Evolutionary conservation across 1,140 invertebrate genomes (phyloP).

Genomic region (Tetramorium parvispinum): DNA sequence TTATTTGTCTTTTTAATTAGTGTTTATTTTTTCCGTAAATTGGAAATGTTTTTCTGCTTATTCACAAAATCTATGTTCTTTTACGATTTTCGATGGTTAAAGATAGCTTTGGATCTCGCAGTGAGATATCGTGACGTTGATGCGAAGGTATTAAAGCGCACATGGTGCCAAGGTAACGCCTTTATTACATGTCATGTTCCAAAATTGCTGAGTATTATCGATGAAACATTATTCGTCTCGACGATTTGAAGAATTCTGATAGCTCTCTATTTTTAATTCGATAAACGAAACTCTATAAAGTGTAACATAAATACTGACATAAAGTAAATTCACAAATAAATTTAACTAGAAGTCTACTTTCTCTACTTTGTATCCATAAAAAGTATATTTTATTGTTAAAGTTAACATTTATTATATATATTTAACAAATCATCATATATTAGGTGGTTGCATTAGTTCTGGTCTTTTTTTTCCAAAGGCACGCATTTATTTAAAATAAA

Average conservation of each 20-base stretch:
- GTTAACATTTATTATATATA: slow-evolving; percentile 9
- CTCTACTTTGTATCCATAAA: slow-evolving; percentile 7
- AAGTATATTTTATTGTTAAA: slow-evolving; percentile 12
- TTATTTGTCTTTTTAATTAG: slow-evolving; percentile 35
- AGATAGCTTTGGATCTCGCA: neutral
- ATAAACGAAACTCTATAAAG: neutral
- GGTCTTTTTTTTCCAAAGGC: no score
- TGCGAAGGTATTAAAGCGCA: slow-evolving; percentile 29
- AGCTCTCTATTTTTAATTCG: neutral
- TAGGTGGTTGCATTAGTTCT: no score
- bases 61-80: neutral
- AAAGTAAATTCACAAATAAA: neutral
- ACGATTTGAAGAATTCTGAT: neutral
- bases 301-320: neutral
- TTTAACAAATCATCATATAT: slow-evolving; percentile 13
- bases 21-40: slow-evolving; percentile 12
- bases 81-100: neutral
- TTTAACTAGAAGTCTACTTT: neutral
- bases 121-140: neutral
- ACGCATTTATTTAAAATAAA: no score
- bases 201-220: slow-evolving; percentile 30
- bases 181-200: slow-evolving; percentile 2
- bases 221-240: neutral
- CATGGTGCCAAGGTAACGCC: neutral
- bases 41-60: slow-evolving; percentile 25